Base-by-base conservation (phyloP, 2,888 invertebrate species). In the Adela reaumurella region DNA sequence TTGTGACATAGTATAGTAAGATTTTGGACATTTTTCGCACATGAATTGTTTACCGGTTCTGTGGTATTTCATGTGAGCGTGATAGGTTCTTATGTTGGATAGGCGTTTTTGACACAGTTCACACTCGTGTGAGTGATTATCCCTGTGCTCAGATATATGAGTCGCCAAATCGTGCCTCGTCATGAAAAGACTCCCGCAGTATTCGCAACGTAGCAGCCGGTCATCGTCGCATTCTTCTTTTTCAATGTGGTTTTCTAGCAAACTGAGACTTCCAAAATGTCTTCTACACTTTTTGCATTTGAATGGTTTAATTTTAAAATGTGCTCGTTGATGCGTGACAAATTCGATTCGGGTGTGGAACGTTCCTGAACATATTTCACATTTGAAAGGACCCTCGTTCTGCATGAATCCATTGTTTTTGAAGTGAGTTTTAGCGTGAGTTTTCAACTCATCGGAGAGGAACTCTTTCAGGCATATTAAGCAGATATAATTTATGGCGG, bases 1-100 rank as follows among this genome's bases (percentile, higher is more conserved):
- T 54, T 64, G 63, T 0, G 62, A 60, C 50, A 59, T 64, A 2
- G 60, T 61, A 48, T 60, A 67, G 53, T 61, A 67, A 20, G 59
- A 53, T 51, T 64, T 63, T 2, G 57, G 59, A 47, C 67, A 67
- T 3, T 53, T 53, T 16, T 57, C 52, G 48, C 67, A 67, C 3
- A 51, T 51, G 49, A 56, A 62, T 24, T 59, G 57, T 20, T 56
- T 60, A 2, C 62, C 62, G 24, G 58, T 56, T 6, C 57, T 58
- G 48, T 67, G 67, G 5, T 65, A 52, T 50, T 62, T 65, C 46
- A 55, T 49, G 29, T 67, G 67, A 51, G 60, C 61, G 48, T 59
- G 63, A 43, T 60, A 57, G 2, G 63, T 61, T 16, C 60, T 59
- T 4, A 56, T 43, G 46, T 61, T 65, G 3, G 58, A 59, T 46